Percentiles rank a stretch among this genome's conserved stretches.
Conservation (phyloP, 2,888 invertebrate genomes). For the Dynastes hyllus region DNA sequence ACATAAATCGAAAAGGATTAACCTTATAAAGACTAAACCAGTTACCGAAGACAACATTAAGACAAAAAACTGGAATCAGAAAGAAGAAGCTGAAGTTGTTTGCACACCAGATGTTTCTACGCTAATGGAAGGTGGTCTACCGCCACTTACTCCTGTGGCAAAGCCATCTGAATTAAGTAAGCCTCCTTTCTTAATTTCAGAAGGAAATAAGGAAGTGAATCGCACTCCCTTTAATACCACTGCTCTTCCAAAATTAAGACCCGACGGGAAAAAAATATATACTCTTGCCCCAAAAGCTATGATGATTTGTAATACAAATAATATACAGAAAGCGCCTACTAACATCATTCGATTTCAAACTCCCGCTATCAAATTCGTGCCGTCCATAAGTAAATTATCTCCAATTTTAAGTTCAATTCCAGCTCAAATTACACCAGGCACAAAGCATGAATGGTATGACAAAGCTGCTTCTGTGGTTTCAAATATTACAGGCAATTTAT, state of each 20-base stretch:
- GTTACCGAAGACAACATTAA: not conserved
- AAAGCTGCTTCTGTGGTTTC: conserved; percentile 75
- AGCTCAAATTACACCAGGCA: conserved; percentile 55
- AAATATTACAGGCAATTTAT: conserved; percentile 75
- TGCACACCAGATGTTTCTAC: conserved; percentile 76
- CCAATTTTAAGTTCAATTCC: conserved; percentile 51
- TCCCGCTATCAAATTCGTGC: conserved; percentile 47
- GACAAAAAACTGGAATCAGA: conserved; percentile 44
- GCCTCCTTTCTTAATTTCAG: not conserved
- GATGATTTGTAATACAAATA: conserved; percentile 39
- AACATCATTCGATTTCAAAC: conserved; percentile 48
- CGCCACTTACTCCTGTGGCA: conserved; percentile 17
- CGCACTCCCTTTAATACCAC: not conserved
- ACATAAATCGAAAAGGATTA: not conserved
- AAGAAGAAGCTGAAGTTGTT: conserved; percentile 73
- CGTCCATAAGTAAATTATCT: conserved; percentile 36
- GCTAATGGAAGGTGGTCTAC: conserved; percentile 55
- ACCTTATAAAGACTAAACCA: conserved; percentile 50
- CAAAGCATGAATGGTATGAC: conserved; percentile 74
- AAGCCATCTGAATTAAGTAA: conserved; percentile 9
- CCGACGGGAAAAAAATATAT: conserved; percentile 41
- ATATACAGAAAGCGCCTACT: conserved; percentile 21
- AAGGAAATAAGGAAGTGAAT: not conserved
- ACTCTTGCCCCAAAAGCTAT: conserved; percentile 42
- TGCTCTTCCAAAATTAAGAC: conserved; percentile 1